Evolutionary conservation across 2,113 vertebrate genomes (phyloP).

Genomic region (Jacana jacana): DNA sequence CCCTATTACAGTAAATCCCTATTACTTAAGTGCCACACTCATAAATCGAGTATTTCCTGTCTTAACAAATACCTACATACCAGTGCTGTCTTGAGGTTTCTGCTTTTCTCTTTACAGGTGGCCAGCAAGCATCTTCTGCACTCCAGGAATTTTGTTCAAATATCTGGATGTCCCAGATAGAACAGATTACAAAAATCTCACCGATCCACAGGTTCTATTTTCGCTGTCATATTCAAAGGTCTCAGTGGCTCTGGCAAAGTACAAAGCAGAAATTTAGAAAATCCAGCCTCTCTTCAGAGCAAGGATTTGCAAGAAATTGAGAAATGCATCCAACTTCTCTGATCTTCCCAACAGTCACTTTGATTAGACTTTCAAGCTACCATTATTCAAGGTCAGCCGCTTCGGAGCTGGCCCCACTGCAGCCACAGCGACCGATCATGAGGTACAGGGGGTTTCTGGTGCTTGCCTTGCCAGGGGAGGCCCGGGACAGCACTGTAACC

Average conservation of each 20-base stretch:
- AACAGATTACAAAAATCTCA: neutral
- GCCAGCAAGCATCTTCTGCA: neutral
- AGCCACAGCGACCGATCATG: too few species aligned
- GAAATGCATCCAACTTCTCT: neutral
- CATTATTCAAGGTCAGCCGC: too few species aligned
- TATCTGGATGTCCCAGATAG: neutral
- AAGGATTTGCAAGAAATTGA: neutral
- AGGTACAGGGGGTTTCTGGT: too few species aligned
- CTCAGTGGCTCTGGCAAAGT: neutral
- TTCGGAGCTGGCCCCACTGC: too few species aligned
- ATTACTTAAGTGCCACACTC: neutral
- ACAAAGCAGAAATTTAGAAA: neutral
- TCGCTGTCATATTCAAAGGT: neutral
- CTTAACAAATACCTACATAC: neutral
- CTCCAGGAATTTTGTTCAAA: neutral
- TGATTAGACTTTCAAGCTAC: neutral
- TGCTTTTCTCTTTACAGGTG: neutral
- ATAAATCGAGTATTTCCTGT: neutral
- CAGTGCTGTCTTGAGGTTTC: neutral
- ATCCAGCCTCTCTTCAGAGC: neutral
- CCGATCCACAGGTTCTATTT: neutral
- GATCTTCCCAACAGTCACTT: neutral
- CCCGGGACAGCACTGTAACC: too few species aligned
- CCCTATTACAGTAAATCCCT: neutral
- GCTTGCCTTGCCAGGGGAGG: too few species aligned